A percentile compares a stretch with the other conserved stretches of the same genome.
Conservation (phyloP, 2,888 invertebrate genomes). For the Ichneumoninae sp. region DNA sequence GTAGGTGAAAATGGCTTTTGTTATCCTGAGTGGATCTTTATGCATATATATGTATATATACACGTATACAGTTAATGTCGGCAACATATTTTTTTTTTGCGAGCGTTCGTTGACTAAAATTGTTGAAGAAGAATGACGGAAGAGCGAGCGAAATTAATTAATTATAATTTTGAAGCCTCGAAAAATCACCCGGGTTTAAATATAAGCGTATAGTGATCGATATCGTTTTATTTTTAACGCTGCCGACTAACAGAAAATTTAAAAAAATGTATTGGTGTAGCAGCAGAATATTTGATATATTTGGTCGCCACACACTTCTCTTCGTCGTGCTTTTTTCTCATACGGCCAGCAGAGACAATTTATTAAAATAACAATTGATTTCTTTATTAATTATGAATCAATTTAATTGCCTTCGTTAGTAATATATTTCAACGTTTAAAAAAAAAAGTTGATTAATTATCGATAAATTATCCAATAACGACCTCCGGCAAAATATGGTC, state of each 20-base stretch:
- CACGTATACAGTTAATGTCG: slow-evolving; percentile 5
- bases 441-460: neutral
- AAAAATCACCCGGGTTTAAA: neutral
- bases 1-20: slow-evolving; percentile 29
- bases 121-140: neutral
- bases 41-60: neutral
- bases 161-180: no score
- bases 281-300: no score
- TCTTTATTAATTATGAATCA: neutral
- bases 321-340: neutral
- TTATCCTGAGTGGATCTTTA: slow-evolving; percentile 36
- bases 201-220: neutral
- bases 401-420: neutral
- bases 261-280: no score
- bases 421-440: neutral
- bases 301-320: no score
- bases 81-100: slow-evolving; percentile 12
- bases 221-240: neutral
- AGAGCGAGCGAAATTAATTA: neutral
- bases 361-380: neutral
- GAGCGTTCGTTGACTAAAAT: neutral
- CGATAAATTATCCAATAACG: slow-evolving; percentile 12
- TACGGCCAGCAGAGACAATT: neutral
- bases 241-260: neutral
- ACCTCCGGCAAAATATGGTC: neutral